Conservation (phyloP, 1,140 invertebrate species). For the Pantala flavescens region DNA sequence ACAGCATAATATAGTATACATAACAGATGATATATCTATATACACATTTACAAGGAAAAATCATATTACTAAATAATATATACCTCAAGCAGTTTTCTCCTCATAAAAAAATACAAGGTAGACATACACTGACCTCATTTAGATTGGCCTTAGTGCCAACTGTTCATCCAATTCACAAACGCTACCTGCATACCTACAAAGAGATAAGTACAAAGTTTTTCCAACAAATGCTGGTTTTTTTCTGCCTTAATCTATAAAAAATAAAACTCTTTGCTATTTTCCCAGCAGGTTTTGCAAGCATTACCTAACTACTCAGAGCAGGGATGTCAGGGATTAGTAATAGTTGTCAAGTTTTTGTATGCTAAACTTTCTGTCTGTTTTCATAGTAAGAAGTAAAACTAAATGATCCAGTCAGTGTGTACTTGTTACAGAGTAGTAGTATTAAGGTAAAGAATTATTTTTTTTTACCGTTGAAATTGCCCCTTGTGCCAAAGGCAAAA, state of each 20-base stretch:
- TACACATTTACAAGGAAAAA: conserved; percentile 10
- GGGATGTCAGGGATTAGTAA: neutral
- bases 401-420: neutral
- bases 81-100: neutral
- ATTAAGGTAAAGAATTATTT: conserved; percentile 11
- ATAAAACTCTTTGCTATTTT: neutral
- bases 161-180: neutral
- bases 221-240: neutral
- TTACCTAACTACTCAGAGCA: conserved; percentile 6
- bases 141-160: neutral
- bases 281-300: neutral
- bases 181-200: neutral
- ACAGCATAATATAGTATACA: conserved; percentile 10
- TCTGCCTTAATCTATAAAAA: neutral
- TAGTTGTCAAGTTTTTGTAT: conserved; percentile 7
- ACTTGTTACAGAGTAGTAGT: conserved; percentile 9
- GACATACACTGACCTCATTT: neutral
- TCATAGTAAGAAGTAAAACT: neutral
- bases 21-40: conserved; percentile 10
- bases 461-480: conserved; percentile 7
- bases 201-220: conserved; percentile 6
- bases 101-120: neutral
- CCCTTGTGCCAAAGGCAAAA: conserved; percentile 7
- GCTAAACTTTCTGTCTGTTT: conserved; percentile 4
- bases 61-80: conserved; percentile 11